Conservation (phyloP, 2,888 invertebrate species). For the Synanthedon andrenaeformis region DNA sequence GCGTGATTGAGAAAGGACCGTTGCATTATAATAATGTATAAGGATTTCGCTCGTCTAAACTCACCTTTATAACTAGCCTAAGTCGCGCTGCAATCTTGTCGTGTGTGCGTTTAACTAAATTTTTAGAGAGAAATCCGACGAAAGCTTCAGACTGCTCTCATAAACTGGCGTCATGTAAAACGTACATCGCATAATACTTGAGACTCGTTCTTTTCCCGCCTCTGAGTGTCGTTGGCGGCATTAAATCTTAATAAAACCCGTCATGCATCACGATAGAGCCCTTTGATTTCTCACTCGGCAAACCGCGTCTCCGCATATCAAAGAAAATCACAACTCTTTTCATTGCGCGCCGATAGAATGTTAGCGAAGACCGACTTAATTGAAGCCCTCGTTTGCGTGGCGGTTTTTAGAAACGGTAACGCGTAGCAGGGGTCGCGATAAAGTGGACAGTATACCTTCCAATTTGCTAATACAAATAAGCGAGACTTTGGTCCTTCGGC, state of each 20-base stretch:
- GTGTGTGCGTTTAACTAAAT: neutral
- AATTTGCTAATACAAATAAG: slow-evolving; percentile 69
- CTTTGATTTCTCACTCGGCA: slow-evolving; percentile 70
- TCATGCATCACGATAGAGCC: slow-evolving; percentile 61
- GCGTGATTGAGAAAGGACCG: slow-evolving; percentile 16
- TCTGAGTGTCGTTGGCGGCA: slow-evolving; percentile 66
- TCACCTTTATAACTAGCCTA: too few relatives aligned
- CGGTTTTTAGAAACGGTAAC: slow-evolving; percentile 31
- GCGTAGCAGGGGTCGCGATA: neutral
- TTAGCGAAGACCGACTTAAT: slow-evolving; percentile 58
- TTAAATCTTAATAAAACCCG: slow-evolving; percentile 70
- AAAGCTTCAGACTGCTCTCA: slow-evolving; percentile 24
- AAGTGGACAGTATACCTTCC: slow-evolving; percentile 25
- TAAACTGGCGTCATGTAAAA: slow-evolving; percentile 59
- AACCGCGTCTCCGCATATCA: slow-evolving; percentile 66
- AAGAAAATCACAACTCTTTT: slow-evolving; percentile 71
- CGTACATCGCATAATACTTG: slow-evolving; percentile 57
- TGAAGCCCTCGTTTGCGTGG: slow-evolving; percentile 49
- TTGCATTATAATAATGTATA: neutral
- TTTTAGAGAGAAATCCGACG: neutral
- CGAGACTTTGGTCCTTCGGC: slow-evolving; percentile 34
- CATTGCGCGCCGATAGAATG: slow-evolving; percentile 68
- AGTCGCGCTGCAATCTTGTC: too few relatives aligned
- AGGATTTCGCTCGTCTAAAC: neutral
- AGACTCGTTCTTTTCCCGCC: slow-evolving; percentile 69